Percentiles rank a stretch among this genome's conserved stretches.
These are phyloP conservation scores for Lypha dubia DNA, from an alignment of 2,888 invertebrate species.

Conservation along the genomic window DNA sequence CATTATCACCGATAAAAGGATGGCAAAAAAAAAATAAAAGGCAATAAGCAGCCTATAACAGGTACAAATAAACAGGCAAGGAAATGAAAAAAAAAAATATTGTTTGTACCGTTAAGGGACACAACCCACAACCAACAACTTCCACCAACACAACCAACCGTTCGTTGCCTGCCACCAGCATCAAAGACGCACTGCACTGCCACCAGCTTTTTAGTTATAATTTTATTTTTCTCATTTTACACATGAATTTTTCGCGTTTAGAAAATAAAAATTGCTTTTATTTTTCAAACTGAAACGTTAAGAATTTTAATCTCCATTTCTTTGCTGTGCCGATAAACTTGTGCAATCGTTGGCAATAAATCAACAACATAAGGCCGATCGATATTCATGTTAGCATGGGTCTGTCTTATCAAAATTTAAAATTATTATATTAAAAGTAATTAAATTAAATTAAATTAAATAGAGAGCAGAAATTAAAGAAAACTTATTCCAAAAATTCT, in stretches of 20 bases:
- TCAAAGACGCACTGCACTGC: slow-evolving; percentile 18
- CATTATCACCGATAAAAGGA: slow-evolving; percentile 46
- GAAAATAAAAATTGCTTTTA: slow-evolving; percentile 27
- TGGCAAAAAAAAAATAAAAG: not conserved
- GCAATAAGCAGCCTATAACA: slow-evolving; percentile 29
- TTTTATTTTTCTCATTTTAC: slow-evolving; percentile 19
- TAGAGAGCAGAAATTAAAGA: too few relatives aligned
- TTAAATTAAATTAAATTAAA: not conserved
- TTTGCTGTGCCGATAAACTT: slow-evolving; percentile 64
- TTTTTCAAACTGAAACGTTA: slow-evolving; percentile 40
- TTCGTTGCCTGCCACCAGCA: slow-evolving; percentile 45
- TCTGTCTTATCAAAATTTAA: slow-evolving; percentile 3
- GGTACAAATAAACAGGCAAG: slow-evolving; percentile 53
- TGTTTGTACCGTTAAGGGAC: slow-evolving; percentile 69
- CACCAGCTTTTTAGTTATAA: slow-evolving; percentile 51
- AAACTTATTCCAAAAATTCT: too few relatives aligned
- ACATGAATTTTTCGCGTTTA: not conserved
- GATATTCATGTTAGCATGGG: slow-evolving; percentile 26
- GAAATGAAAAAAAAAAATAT: slow-evolving; percentile 51
- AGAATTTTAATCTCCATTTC: slow-evolving; percentile 43
- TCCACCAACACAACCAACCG: slow-evolving; percentile 16
- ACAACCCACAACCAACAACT: slow-evolving; percentile 66
- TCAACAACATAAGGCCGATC: slow-evolving; percentile 63
- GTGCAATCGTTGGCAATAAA: slow-evolving; percentile 71
- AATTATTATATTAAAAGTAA: slow-evolving; percentile 7